Conservation (phyloP, 2,888 invertebrate genomes). For the Chalcis sispes region DNA sequence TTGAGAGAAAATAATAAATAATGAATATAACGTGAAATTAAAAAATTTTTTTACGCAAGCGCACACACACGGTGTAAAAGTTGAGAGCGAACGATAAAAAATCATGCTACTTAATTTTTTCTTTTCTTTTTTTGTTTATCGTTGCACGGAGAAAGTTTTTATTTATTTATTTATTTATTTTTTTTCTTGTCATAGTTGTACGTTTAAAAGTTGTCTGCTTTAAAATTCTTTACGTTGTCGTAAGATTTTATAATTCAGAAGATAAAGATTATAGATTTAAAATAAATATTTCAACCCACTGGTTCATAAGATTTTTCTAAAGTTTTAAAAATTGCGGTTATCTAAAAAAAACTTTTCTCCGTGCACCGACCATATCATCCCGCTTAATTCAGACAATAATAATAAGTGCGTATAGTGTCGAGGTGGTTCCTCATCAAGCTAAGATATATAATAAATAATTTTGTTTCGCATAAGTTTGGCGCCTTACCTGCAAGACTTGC, state of each 20-base stretch:
- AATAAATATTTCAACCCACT: too few species aligned
- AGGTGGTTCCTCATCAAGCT: slow-evolving; percentile 27
- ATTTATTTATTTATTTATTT: not conserved
- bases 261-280: too few species aligned
- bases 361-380: not conserved
- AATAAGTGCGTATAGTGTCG: slow-evolving; percentile 43
- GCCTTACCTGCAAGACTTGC: slow-evolving; percentile 61
- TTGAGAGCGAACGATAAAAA: not conserved
- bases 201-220: too few species aligned
- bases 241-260: too few species aligned
- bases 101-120: slow-evolving; percentile 40
- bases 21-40: not conserved
- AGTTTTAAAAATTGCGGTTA: too few species aligned
- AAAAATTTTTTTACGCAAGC: slow-evolving; percentile 28
- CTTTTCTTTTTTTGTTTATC: too few species aligned
- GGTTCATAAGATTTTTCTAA: too few species aligned
- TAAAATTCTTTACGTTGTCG: too few species aligned
- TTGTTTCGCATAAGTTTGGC: slow-evolving; percentile 47
- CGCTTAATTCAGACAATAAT: slow-evolving; percentile 37
- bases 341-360: slow-evolving; percentile 39
- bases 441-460: slow-evolving; percentile 26
- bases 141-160: slow-evolving; percentile 40
- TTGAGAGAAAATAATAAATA: not conserved
- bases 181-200: too few species aligned
- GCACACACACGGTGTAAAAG: slow-evolving; percentile 12